Conservation (phyloP, 1,140 invertebrate species). For the Coelopa frigida region DNA sequence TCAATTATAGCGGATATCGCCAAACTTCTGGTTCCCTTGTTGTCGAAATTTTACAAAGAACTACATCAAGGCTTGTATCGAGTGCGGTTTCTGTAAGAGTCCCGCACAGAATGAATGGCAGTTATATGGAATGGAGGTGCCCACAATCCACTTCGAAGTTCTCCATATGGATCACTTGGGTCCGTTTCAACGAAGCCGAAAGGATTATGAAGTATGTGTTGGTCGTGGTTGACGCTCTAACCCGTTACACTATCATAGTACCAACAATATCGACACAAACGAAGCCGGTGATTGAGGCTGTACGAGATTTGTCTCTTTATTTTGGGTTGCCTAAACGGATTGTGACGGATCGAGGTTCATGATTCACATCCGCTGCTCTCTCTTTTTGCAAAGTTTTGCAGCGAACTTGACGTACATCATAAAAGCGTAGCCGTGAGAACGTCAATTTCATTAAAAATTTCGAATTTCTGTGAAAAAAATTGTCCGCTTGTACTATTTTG, state of each 20-base stretch:
- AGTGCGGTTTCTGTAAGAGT: background rate
- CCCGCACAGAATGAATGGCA: conserved; percentile 14
- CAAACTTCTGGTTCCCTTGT: conserved; percentile 5
- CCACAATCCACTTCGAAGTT: conserved; percentile 16
- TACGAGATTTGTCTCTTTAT: background rate
- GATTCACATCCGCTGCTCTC: background rate
- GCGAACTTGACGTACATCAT: background rate
- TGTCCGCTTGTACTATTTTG: too few species aligned
- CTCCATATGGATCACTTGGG: conserved; percentile 26
- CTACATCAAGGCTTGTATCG: conserved; percentile 1
- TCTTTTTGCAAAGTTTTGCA: conserved; percentile 5
- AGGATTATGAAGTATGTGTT: conserved; percentile 9
- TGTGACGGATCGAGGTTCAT: conserved; percentile 3
- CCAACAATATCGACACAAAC: background rate
- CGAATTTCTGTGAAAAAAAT: too few species aligned
- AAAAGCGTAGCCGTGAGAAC: background rate
- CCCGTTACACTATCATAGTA: background rate
- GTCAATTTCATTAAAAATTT: too few species aligned
- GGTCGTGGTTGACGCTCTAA: conserved; percentile 11
- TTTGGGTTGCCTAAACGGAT: conserved; percentile 1
- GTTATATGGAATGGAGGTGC: conserved; percentile 17
- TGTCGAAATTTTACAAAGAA: background rate
- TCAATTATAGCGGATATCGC: background rate
- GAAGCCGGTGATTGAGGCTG: conserved; percentile 1
- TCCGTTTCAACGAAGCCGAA: conserved; percentile 14